Percentiles rank a stretch among this genome's conserved stretches.
These are phyloP conservation scores for Synergus gifuensis DNA, from an alignment of 2,888 invertebrate genomes.

Conservation along the genomic window DNA sequence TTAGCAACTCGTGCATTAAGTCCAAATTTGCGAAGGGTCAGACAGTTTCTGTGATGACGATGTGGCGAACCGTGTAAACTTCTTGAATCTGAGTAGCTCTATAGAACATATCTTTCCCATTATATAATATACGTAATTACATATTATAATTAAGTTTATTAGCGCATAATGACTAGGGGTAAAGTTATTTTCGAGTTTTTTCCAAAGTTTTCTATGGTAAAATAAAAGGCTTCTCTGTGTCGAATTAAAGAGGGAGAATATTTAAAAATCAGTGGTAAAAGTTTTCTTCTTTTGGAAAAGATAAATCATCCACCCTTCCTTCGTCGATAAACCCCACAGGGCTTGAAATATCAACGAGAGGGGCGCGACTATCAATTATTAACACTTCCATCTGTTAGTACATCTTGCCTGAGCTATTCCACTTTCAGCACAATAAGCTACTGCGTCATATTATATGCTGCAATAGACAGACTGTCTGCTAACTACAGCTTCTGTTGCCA, in stretches of 20 bases:
- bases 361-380: conserved; percentile 76
- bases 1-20: neutral
- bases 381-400: conserved; percentile 76
- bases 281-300: neutral
- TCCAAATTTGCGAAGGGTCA: neutral
- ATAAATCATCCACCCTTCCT: conserved; percentile 4
- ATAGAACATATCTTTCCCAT: conserved; percentile 4
- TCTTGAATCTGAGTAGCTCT: neutral
- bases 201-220: too few relatives aligned
- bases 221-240: neutral
- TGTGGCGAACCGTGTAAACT: neutral
- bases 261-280: neutral
- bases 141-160: neutral
- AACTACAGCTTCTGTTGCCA: conserved; percentile 33
- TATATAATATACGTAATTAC: neutral
- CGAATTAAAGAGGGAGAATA: neutral
- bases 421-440: conserved; percentile 47
- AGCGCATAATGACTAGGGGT: too few relatives aligned
- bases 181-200: too few relatives aligned
- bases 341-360: conserved; percentile 64
- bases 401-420: conserved; percentile 64
- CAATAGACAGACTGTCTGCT: conserved; percentile 62
- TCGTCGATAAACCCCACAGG: conserved; percentile 22
- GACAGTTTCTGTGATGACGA: conserved; percentile 2
- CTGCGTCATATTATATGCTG: conserved; percentile 67